phyloP scores from a whole-genome alignment of 2,888 invertebrate species.

The Papilio elwesi region DNA sequence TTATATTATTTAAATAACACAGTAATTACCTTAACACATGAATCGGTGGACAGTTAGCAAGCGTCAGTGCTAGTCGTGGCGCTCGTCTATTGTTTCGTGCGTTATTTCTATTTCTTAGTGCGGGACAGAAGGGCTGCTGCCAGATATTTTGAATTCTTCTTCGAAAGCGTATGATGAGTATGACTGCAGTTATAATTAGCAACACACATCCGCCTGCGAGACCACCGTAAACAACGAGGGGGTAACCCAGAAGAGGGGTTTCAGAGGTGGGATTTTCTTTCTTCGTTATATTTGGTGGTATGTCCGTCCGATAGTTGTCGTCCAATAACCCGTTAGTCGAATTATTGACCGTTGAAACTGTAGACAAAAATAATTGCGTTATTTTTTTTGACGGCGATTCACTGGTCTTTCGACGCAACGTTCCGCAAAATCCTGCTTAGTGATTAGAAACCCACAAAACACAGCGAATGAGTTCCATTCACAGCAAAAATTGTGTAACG shows the following conservation, averaged over 20 bases:
- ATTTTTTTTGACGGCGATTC: background rate
- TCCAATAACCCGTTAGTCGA: slow-evolving; percentile 85
- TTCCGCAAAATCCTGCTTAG: background rate
- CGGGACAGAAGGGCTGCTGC: slow-evolving; percentile 80
- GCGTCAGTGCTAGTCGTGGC: slow-evolving; percentile 73
- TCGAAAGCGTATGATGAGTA: slow-evolving; percentile 83
- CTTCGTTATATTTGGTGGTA: slow-evolving; percentile 71
- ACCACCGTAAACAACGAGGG: slow-evolving; percentile 74
- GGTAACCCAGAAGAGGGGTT: slow-evolving; percentile 74
- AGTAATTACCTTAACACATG: slow-evolving; percentile 72
- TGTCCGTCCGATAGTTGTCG: slow-evolving; percentile 84
- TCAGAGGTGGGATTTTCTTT: slow-evolving; percentile 80
- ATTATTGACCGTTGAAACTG: slow-evolving; percentile 84
- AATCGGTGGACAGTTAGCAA: slow-evolving; percentile 77
- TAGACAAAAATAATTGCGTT: slow-evolving; percentile 35
- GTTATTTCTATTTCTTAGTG: slow-evolving; percentile 64
- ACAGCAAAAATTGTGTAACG: no score
- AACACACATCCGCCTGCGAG: slow-evolving; percentile 83
- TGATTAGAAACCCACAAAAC: no score
- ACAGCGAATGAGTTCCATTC: no score
- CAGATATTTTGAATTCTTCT: slow-evolving; percentile 72
- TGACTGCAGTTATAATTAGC: slow-evolving; percentile 85
- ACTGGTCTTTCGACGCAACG: no score
- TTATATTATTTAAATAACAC: slow-evolving; percentile 4
- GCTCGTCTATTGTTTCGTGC: slow-evolving; percentile 75